Conservation (phyloP, 2,888 invertebrate genomes). For the Augochlorella aurata region DNA sequence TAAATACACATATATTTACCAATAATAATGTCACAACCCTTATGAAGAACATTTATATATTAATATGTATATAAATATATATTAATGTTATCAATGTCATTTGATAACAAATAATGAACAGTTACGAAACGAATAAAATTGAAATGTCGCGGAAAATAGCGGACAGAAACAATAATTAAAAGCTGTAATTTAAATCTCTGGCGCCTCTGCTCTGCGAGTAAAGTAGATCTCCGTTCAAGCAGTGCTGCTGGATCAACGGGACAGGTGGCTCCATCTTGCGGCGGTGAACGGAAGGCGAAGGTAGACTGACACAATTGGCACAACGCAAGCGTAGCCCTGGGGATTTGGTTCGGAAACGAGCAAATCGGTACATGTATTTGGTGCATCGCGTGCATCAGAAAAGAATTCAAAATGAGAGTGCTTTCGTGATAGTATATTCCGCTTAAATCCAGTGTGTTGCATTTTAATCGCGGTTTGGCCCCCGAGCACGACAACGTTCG, state of each 20-base stretch:
- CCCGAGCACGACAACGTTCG: slow-evolving; percentile 3
- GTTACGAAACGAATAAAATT: not conserved
- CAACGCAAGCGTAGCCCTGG: slow-evolving; percentile 46
- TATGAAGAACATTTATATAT: no score
- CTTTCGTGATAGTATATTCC: slow-evolving; percentile 54
- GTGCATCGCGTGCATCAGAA: slow-evolving; percentile 50
- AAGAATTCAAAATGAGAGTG: slow-evolving; percentile 61
- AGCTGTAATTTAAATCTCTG: not conserved
- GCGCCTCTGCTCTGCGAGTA: not conserved
- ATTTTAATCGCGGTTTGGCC: slow-evolving; percentile 5
- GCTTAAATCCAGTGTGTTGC: slow-evolving; percentile 9
- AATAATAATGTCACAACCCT: no score
- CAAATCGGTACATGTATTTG: slow-evolving; percentile 38
- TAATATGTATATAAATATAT: no score
- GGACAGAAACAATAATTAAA: not conserved
- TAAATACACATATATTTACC: no score
- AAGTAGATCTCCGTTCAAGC: not conserved
- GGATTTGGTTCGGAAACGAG: slow-evolving; percentile 50
- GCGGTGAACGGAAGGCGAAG: slow-evolving; percentile 9
- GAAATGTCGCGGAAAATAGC: not conserved
- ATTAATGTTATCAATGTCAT: no score
- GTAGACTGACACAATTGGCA: slow-evolving; percentile 48
- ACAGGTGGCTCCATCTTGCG: slow-evolving; percentile 28
- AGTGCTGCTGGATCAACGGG: no score
- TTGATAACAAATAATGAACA: not conserved